Evolutionary conservation across 1,140 invertebrate species (phyloP).

Genomic region (Pentalonia nigronervosa): DNA sequence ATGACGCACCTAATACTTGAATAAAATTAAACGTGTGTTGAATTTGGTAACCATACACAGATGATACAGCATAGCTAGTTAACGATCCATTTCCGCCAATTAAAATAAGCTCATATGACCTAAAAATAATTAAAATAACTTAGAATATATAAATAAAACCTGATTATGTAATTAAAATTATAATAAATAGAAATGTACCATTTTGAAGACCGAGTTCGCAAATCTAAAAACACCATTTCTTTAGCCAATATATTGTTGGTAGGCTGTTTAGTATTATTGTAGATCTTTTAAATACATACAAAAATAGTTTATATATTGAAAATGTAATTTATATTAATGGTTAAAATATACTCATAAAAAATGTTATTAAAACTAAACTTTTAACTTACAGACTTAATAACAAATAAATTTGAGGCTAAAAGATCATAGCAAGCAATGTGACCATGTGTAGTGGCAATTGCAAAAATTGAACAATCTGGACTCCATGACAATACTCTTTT

Average conservation of each 20-base stretch:
- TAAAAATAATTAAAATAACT: conserved; percentile 28
- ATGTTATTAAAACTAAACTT: neutral
- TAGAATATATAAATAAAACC: neutral
- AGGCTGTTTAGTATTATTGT: conserved; percentile 40
- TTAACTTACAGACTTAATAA: conserved; percentile 48
- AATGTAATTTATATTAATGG: neutral
- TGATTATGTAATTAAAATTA: neutral
- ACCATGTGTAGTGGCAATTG: conserved; percentile 43
- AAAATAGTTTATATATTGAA: neutral
- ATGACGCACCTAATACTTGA: conserved; percentile 35
- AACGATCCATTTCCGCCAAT: conserved; percentile 55
- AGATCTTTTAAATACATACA: neutral
- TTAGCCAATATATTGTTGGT: conserved; percentile 2
- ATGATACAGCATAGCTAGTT: conserved; percentile 48
- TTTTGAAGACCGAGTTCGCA: conserved; percentile 42
- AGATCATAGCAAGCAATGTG: conserved; percentile 50
- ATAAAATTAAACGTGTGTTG: conserved; percentile 53
- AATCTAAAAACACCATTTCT: conserved; percentile 46
- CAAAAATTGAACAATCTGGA: conserved; percentile 54
- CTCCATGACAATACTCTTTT: conserved; percentile 54
- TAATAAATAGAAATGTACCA: neutral
- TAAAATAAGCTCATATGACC: conserved; percentile 54
- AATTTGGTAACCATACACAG: conserved; percentile 52
- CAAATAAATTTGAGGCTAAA: conserved; percentile 49
- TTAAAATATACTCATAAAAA: neutral